Conservation (phyloP, 2,888 invertebrate species). For the Caenorhabditis uteleia region DNA sequence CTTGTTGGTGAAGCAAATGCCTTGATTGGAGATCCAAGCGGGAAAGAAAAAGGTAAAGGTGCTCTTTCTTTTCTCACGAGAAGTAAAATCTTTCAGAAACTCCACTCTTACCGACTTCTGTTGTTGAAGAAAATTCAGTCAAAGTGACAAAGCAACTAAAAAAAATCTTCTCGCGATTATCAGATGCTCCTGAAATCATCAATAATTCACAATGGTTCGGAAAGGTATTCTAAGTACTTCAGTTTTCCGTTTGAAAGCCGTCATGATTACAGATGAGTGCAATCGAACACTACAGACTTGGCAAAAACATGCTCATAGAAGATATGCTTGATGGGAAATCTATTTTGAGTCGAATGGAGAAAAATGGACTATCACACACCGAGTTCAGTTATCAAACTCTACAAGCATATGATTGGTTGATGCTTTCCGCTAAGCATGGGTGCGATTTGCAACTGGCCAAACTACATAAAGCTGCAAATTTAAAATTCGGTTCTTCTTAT, state of each 20-base stretch:
- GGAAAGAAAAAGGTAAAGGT: slow-evolving; percentile 80
- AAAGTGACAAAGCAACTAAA: slow-evolving; percentile 79
- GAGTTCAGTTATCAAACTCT: slow-evolving; percentile 96
- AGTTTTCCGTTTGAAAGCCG: too few relatives aligned
- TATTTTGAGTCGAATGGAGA: slow-evolving; percentile 53
- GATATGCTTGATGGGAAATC: slow-evolving; percentile 79
- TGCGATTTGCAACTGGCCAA: slow-evolving; percentile 82
- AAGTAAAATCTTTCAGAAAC: too few relatives aligned
- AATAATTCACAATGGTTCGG: slow-evolving; percentile 91
- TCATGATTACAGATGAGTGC: too few relatives aligned
- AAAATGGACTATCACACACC: slow-evolving; percentile 88
- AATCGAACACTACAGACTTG: slow-evolving; percentile 83
- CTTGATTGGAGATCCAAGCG: slow-evolving; percentile 93
- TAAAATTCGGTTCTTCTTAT: slow-evolving; percentile 83
- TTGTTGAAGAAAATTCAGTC: slow-evolving; percentile 78
- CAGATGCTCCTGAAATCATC: slow-evolving; percentile 76
- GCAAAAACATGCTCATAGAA: slow-evolving; percentile 86
- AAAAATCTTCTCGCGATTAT: slow-evolving; percentile 23
- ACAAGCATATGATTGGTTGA: slow-evolving; percentile 93
- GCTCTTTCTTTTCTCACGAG: slow-evolving; percentile 74
- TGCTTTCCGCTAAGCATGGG: slow-evolving; percentile 79
- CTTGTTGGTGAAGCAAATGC: slow-evolving; percentile 94
- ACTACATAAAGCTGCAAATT: slow-evolving; percentile 87
- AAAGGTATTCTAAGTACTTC: too few relatives aligned
- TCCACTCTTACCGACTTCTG: too few relatives aligned